A percentile compares a stretch with the other conserved stretches of the same genome.
Evolutionary conservation across 2,797 vertebrate species (phyloP).

Genomic region (Dermochelys coriacea): DNA sequence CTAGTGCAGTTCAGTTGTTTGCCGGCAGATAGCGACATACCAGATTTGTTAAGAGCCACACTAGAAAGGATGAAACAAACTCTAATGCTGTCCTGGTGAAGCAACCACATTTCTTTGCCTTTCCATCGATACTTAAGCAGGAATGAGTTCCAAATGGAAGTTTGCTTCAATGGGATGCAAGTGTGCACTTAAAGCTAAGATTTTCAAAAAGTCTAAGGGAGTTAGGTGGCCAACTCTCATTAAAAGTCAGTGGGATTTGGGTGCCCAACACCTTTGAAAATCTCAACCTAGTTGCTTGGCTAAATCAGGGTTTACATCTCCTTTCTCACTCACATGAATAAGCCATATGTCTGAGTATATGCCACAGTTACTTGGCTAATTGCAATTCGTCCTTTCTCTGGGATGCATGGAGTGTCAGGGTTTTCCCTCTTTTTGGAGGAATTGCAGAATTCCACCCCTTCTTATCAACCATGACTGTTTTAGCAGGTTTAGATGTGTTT

Average conservation of each 20-base stretch:
- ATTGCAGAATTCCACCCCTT: background rate
- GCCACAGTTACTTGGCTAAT: background rate
- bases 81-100: background rate
- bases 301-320: background rate
- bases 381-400: background rate
- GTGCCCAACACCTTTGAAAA: background rate
- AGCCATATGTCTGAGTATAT: background rate
- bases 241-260: background rate
- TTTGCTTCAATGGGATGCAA: background rate
- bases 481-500: background rate
- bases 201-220: background rate
- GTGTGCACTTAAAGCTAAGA: background rate
- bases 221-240: background rate
- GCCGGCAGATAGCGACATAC: background rate
- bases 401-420: background rate
- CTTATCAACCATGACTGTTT: background rate
- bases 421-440: background rate
- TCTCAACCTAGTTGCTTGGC: background rate
- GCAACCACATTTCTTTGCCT: background rate
- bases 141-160: background rate
- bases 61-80: background rate
- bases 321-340: background rate
- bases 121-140: background rate
- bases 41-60: background rate
- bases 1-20: background rate